A percentile compares a stretch with the other conserved stretches of the same genome.
These are phyloP conservation scores for Carollia perspicillata DNA, from an alignment of 2,113 vertebrate genomes.

Conservation along the genomic window DNA sequence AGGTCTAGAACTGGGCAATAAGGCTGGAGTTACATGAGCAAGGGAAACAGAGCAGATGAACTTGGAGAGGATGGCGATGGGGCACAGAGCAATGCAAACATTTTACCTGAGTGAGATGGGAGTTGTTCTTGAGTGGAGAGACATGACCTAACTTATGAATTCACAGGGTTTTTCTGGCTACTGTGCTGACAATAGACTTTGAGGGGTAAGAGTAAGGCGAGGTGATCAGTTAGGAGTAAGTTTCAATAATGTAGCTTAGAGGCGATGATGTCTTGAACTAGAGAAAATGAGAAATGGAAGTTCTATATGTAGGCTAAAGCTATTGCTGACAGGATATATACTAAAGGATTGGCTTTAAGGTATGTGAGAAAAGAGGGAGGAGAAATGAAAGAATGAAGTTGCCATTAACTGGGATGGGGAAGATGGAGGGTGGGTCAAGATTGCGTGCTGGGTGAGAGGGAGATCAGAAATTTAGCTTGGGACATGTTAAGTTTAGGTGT, in stretches of 20 bases:
- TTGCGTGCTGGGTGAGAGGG: background rate
- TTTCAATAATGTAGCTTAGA: background rate
- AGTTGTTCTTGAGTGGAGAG: background rate
- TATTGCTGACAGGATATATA: background rate
- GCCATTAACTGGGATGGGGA: background rate
- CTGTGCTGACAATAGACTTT: background rate
- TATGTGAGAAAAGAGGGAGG: background rate
- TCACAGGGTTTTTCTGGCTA: background rate
- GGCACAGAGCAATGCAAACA: too few relatives aligned
- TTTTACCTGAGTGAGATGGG: background rate
- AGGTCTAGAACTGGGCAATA: background rate
- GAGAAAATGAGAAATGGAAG: background rate
- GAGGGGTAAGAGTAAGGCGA: background rate
- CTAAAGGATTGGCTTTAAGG: background rate
- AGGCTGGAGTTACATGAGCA: background rate
- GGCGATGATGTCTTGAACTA: background rate
- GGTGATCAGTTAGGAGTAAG: background rate
- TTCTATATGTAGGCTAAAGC: background rate
- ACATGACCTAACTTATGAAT: background rate
- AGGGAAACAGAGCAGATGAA: background rate
- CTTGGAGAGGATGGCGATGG: background rate
- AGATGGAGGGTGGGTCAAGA: background rate
- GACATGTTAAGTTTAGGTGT: background rate
- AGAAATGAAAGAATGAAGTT: background rate
- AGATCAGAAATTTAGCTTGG: background rate